Conservation (phyloP, 2,113 vertebrate genomes). For the Nycticorax nycticorax region DNA sequence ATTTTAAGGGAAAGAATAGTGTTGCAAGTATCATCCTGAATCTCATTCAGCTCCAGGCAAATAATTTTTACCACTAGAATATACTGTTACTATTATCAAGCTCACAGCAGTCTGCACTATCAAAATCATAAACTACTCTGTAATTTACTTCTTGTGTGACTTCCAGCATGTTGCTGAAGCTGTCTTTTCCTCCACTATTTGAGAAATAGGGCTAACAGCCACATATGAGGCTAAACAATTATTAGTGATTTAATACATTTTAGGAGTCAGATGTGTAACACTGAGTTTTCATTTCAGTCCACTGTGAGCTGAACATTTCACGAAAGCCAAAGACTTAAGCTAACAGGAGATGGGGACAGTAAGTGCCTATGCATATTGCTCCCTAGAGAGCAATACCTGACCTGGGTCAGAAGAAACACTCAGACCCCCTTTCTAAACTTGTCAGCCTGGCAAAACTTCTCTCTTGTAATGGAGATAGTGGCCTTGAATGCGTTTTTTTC, state of each 20-base stretch:
- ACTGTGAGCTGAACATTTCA: neutral
- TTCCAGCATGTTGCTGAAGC: neutral
- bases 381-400: neutral
- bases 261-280: neutral
- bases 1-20: neutral
- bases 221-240: neutral
- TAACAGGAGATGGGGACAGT: neutral
- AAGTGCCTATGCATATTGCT: neutral
- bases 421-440: neutral
- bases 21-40: neutral
- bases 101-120: neutral
- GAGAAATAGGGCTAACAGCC: neutral
- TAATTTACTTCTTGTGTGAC: neutral
- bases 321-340: neutral
- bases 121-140: neutral
- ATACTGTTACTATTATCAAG: neutral
- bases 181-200: neutral
- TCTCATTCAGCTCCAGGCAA: neutral
- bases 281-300: neutral
- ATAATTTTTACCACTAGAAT: neutral
- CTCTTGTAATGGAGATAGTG: neutral
- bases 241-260: neutral
- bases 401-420: neutral
- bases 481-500: neutral
- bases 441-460: neutral